phyloP scores from a whole-genome alignment of 2,888 invertebrate species.

The Rhagonycha fulva region DNA sequence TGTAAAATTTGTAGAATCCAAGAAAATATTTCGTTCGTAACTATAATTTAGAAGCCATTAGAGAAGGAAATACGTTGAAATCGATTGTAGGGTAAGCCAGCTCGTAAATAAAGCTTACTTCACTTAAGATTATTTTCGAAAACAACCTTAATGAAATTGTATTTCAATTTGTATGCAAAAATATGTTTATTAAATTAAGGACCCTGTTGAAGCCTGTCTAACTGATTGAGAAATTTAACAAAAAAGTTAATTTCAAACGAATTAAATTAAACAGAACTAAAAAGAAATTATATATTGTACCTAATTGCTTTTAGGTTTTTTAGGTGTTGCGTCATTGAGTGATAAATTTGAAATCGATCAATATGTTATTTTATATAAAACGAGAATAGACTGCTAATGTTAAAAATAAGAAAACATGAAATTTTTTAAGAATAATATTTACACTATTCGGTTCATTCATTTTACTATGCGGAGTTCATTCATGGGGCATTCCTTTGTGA shows the following conservation, averaged over 20 bases:
- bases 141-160: neutral
- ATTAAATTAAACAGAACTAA: neutral
- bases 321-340: too few species aligned
- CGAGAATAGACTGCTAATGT: neutral
- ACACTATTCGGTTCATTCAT: neutral
- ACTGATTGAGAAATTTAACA: neutral
- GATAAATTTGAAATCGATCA: neutral
- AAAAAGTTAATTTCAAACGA: neutral
- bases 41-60: conserved; percentile 17
- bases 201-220: neutral
- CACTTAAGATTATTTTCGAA: conserved; percentile 3
- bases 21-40: conserved; percentile 16
- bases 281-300: neutral
- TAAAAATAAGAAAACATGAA: neutral
- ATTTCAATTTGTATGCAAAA: neutral
- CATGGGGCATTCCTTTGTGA: neutral
- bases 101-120: conserved; percentile 11
- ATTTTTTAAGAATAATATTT: neutral
- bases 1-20: conserved; percentile 7
- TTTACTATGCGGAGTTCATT: neutral
- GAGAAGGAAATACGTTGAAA: conserved; percentile 8
- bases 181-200: neutral
- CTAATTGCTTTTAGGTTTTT: too few species aligned
- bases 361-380: neutral
- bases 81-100: conserved; percentile 13